These are phyloP conservation scores for Odontocerum albicorne DNA, from an alignment of 2,888 invertebrate species.

Conservation along the genomic window DNA sequence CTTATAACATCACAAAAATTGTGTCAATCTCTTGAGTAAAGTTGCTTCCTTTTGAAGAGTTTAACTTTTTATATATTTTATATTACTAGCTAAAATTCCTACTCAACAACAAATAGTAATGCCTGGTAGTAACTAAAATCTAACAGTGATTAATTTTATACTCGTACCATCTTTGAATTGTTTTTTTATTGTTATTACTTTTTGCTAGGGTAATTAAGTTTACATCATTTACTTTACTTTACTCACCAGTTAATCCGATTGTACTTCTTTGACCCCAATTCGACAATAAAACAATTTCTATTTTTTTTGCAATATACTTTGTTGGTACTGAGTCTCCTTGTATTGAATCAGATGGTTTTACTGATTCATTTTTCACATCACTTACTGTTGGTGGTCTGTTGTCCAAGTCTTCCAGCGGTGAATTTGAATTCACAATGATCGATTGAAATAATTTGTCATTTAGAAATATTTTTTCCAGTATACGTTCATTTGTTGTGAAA, in stretches of 20 bases:
- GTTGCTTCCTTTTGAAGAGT: no score
- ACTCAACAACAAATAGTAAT: no score
- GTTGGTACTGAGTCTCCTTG: conserved; percentile 3
- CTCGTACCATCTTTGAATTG: no score
- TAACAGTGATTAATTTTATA: no score
- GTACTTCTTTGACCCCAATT: conserved; percentile 65
- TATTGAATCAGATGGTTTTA: neutral
- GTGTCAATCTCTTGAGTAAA: no score
- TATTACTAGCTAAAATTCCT: no score
- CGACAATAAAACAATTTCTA: conserved; percentile 60
- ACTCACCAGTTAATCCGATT: conserved; percentile 61
- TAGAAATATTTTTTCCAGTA: conserved; percentile 63
- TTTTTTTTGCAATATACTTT: conserved; percentile 47
- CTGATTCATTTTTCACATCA: conserved; percentile 36
- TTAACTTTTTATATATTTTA: no score
- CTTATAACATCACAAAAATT: no score
- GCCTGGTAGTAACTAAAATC: no score
- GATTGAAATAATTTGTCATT: conserved; percentile 53
- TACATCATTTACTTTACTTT: neutral
- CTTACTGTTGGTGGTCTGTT: conserved; percentile 66
- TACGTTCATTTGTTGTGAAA: conserved; percentile 76
- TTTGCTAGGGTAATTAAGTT: no score
- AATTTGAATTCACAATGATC: conserved; percentile 47
- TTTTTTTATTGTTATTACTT: no score
- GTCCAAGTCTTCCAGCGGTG: conserved; percentile 49